Percentiles rank a stretch among this genome's conserved stretches.
phyloP scores from a whole-genome alignment of 2,888 invertebrate genomes.

The Ptilodon capucinus region DNA sequence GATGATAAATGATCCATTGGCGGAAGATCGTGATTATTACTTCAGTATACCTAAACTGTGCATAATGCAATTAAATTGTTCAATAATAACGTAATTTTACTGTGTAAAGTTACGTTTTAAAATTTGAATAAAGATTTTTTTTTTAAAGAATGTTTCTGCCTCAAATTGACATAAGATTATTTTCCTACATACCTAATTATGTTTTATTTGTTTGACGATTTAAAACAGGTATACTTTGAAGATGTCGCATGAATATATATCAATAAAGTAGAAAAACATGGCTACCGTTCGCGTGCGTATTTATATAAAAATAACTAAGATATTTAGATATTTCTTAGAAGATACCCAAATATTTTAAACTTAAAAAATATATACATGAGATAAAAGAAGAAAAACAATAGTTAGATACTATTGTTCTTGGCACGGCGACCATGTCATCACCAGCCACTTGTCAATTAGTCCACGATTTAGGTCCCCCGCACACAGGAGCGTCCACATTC shows the following conservation, averaged over 20 bases:
- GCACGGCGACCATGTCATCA: constrained; percentile 28
- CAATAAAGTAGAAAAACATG: not conserved
- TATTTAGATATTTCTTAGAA: not conserved
- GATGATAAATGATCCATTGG: constrained; percentile 14
- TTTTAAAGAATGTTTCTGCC: too few relatives aligned
- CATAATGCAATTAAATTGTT: not conserved
- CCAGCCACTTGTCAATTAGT: constrained; percentile 25
- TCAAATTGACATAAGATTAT: too few relatives aligned
- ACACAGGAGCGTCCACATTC: too few relatives aligned
- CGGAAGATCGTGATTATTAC: not conserved
- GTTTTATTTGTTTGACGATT: too few relatives aligned
- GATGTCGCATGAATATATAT: too few relatives aligned
- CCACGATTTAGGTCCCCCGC: too few relatives aligned
- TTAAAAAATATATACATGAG: not conserved
- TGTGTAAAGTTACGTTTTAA: not conserved
- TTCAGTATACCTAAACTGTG: not conserved
- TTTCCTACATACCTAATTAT: too few relatives aligned
- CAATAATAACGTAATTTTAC: not conserved
- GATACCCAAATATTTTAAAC: not conserved
- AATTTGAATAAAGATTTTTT: too few relatives aligned
- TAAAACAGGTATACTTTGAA: too few relatives aligned
- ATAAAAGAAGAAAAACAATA: not conserved
- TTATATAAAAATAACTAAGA: not conserved
- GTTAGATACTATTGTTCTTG: constrained; percentile 30
- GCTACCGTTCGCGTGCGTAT: not conserved